Percentiles rank a stretch among this genome's conserved stretches.
phyloP scores from a whole-genome alignment of 2,797 vertebrate genomes.

The Gymnothorax reevesii region DNA sequence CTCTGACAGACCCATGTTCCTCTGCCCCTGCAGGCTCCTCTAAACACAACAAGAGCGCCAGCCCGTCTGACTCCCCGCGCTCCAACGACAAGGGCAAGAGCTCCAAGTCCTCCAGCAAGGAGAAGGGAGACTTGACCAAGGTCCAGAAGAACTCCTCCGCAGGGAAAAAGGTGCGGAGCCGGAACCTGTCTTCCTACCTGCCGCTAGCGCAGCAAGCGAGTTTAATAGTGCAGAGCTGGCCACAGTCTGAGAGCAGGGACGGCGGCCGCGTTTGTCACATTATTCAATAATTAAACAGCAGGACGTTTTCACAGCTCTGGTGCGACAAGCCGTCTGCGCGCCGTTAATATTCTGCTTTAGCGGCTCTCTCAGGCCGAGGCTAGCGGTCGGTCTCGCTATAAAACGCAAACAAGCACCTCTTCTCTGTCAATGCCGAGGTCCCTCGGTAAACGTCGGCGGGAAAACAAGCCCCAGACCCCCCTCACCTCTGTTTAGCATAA shows the following conservation, averaged over 20 bases:
- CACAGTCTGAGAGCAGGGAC: neutral
- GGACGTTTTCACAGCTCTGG: neutral
- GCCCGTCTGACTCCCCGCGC: slow-evolving; percentile 90
- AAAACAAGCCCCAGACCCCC: neutral
- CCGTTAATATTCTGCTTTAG: neutral
- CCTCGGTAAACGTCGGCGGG: neutral
- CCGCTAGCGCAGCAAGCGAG: neutral
- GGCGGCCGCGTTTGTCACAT: neutral
- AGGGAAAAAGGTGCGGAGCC: slow-evolving; percentile 85
- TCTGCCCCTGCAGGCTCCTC: slow-evolving; percentile 76
- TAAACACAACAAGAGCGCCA: slow-evolving; percentile 92
- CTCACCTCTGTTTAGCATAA: neutral
- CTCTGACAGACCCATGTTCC: slow-evolving; percentile 32
- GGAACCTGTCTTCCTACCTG: too few species aligned
- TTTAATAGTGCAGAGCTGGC: neutral
- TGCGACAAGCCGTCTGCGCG: neutral
- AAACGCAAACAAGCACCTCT: neutral
- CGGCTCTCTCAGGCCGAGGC: neutral
- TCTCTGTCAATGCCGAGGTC: neutral
- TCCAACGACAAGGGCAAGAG: slow-evolving; percentile 86
- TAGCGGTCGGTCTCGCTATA: neutral
- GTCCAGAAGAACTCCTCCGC: slow-evolving; percentile 86
- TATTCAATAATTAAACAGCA: neutral
- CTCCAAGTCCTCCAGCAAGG: slow-evolving; percentile 92
- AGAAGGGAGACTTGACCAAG: slow-evolving; percentile 88